Conservation (phyloP, 2,888 invertebrate genomes). For the Drosophila ochracea region DNA sequence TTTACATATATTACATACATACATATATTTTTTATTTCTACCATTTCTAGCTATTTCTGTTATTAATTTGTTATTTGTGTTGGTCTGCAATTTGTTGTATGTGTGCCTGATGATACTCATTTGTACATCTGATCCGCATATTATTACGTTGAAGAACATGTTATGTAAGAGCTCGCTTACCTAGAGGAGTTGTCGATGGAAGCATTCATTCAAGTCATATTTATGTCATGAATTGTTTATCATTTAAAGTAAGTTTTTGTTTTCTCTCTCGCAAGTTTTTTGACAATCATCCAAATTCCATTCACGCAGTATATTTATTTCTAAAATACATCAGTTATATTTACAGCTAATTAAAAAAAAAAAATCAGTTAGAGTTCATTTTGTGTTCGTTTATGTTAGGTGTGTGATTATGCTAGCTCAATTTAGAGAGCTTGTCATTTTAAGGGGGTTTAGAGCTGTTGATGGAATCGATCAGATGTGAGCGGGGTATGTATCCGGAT, state of each 20-base stretch:
- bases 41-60: conserved; percentile 36
- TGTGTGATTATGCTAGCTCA: background rate
- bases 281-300: background rate
- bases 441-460: background rate
- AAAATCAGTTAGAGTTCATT: background rate
- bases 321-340: background rate
- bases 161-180: conserved; percentile 34
- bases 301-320: background rate
- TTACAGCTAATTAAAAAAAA: background rate
- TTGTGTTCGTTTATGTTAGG: background rate
- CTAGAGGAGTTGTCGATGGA: conserved; percentile 33
- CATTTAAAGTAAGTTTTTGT: background rate
- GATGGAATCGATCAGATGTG: background rate
- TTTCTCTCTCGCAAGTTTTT: too few species aligned
- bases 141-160: conserved; percentile 9
- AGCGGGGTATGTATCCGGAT: background rate
- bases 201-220: background rate
- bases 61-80: conserved; percentile 2
- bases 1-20: conserved; percentile 17
- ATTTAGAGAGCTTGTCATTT: background rate
- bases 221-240: background rate
- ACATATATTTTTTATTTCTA: conserved; percentile 29
- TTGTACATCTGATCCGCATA: background rate
- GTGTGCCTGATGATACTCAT: conserved; percentile 4
- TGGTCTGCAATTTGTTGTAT: background rate